phyloP scores from a whole-genome alignment of 1,140 invertebrate genomes.

The Pseudomyrmex dendroicus region DNA sequence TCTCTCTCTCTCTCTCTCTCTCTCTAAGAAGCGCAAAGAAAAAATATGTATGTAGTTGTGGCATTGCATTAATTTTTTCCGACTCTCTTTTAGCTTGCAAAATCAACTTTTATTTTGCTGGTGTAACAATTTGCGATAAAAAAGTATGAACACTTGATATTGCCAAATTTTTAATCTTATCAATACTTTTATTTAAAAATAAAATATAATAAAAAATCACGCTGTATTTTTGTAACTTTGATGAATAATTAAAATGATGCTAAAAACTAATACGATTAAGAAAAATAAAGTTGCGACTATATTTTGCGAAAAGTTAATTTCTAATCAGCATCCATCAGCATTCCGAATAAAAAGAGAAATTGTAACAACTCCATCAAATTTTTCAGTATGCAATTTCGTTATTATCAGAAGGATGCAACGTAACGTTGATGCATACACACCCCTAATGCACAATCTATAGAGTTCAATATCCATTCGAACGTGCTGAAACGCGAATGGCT shows the following conservation, averaged over 20 bases:
- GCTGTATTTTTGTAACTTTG: background rate
- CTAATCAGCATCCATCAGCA: too few species aligned
- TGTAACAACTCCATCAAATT: too few species aligned
- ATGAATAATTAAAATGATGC: background rate
- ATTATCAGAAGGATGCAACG: background rate
- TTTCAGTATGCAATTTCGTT: too few species aligned
- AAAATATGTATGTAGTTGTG: background rate
- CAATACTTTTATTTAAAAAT: background rate
- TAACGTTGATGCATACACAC: background rate
- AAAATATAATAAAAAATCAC: background rate
- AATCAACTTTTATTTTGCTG: background rate
- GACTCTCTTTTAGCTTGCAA: background rate
- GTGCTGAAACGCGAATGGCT: background rate
- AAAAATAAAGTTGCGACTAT: background rate
- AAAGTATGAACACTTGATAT: background rate
- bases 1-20: too few species aligned
- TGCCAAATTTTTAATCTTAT: background rate
- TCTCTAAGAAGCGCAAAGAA: background rate
- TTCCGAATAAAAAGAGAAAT: too few species aligned
- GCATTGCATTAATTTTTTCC: background rate
- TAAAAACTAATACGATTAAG: background rate
- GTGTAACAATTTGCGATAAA: background rate
- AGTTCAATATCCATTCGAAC: slow-evolving; percentile 21
- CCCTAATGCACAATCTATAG: slow-evolving; percentile 11
- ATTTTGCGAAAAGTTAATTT: too few species aligned